These are phyloP conservation scores for Platysteira castanea DNA, from an alignment of 2,113 vertebrate species.

Conservation along the genomic window DNA sequence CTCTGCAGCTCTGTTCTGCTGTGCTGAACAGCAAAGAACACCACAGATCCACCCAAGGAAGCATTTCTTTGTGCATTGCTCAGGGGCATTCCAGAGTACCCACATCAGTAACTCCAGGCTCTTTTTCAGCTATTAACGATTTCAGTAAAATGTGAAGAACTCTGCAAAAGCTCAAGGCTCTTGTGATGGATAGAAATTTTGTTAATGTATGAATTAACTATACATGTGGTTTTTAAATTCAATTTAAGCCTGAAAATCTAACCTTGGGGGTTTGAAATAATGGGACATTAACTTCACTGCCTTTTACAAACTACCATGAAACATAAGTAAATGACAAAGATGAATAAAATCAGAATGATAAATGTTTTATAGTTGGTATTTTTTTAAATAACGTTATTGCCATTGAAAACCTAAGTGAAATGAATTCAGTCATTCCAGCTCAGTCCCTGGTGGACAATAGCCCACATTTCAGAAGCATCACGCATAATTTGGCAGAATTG, in stretches of 20 bases:
- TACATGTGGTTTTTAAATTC: conserved; percentile 66
- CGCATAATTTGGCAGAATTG: conserved; percentile 66
- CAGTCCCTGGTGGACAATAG: conserved; percentile 51
- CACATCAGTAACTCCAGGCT: neutral
- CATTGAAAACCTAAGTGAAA: conserved; percentile 66
- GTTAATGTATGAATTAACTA: conserved; percentile 62
- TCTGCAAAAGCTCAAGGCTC: conserved; percentile 31
- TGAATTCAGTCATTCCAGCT: conserved; percentile 50
- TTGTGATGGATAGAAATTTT: conserved; percentile 56
- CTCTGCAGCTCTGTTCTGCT: neutral
- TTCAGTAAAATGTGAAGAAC: conserved; percentile 27
- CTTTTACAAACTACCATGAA: conserved; percentile 64
- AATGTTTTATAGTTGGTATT: conserved; percentile 53
- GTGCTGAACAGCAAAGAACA: neutral
- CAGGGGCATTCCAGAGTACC: neutral
- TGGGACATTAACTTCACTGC: conserved; percentile 64
- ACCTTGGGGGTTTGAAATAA: conserved; percentile 68
- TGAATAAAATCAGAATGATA: conserved; percentile 57
- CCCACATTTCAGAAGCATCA: conserved; percentile 58
- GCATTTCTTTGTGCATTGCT: neutral
- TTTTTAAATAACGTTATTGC: conserved; percentile 58
- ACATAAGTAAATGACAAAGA: conserved; percentile 64
- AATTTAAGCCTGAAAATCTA: conserved; percentile 62
- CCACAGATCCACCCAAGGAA: neutral
- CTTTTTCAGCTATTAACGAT: conserved; percentile 12